phyloP scores from a whole-genome alignment of 1,140 invertebrate genomes.

The Hyles euphorbiae region DNA sequence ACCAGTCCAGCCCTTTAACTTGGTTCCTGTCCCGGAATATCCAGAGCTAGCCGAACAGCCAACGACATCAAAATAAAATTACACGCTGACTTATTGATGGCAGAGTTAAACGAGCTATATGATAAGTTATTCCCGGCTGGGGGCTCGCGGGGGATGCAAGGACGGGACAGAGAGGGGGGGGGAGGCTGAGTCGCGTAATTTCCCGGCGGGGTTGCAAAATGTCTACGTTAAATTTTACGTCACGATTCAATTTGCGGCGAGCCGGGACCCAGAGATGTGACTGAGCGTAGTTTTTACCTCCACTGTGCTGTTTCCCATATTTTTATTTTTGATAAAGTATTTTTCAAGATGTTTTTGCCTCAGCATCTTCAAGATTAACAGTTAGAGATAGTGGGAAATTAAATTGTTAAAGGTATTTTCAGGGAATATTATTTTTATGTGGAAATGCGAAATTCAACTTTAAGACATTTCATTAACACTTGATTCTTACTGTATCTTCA shows the following conservation, averaged over 20 bases:
- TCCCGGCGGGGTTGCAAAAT: conserved; percentile 21
- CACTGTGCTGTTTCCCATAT: too few relatives aligned
- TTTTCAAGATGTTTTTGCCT: too few relatives aligned
- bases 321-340: too few relatives aligned
- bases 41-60: conserved; percentile 1
- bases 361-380: too few relatives aligned
- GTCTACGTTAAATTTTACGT: conserved; percentile 33
- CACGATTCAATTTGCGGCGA: conserved; percentile 35
- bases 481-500: too few relatives aligned
- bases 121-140: conserved; percentile 27
- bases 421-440: too few relatives aligned
- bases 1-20: too few relatives aligned
- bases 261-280: not conserved
- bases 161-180: conserved; percentile 1
- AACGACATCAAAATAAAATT: conserved; percentile 29
- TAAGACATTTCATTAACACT: too few relatives aligned
- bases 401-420: too few relatives aligned
- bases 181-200: conserved; percentile 21
- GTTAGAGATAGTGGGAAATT: too few relatives aligned
- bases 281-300: conserved; percentile 7
- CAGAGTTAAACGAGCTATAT: conserved; percentile 32
- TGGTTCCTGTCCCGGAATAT: not conserved
- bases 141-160: too few relatives aligned
- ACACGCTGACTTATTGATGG: conserved; percentile 28
- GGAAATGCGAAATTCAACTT: too few relatives aligned